These are phyloP conservation scores for Anastatus disparis DNA, from an alignment of 1,140 invertebrate genomes.

Conservation along the genomic window DNA sequence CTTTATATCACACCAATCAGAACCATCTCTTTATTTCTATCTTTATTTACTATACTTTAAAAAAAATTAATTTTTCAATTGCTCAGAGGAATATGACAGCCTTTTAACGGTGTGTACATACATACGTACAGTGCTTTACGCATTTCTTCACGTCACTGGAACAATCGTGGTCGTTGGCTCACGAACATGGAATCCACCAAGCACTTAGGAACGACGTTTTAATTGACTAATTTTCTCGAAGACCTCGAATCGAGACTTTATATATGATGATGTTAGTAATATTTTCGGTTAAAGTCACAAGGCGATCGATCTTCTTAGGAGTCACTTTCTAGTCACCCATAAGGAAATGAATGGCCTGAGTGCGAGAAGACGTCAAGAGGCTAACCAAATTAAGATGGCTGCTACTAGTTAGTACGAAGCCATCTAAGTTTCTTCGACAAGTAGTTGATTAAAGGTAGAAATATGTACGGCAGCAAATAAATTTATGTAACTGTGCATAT, in stretches of 20 bases:
- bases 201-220: constrained; percentile 60
- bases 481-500: no score
- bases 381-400: constrained; percentile 67
- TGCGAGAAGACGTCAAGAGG: constrained; percentile 45
- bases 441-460: no score
- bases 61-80: no score
- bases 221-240: constrained; percentile 66
- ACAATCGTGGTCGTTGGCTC: constrained; percentile 22
- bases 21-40: no score
- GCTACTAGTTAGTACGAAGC: no score
- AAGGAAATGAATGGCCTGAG: neutral
- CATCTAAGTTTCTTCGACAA: constrained; percentile 63
- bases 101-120: no score
- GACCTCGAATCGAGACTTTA: constrained; percentile 53
- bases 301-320: constrained; percentile 48
- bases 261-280: constrained; percentile 44
- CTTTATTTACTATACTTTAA: no score
- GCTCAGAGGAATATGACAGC: no score
- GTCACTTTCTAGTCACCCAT: constrained; percentile 38
- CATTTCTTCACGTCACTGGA: constrained; percentile 36
- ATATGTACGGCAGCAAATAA: no score
- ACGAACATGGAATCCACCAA: constrained; percentile 44
- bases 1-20: no score
- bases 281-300: no score
- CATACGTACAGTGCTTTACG: no score